Evolutionary conservation across 2,888 invertebrate genomes (phyloP).

Genomic region (Nomada fabriciana): DNA sequence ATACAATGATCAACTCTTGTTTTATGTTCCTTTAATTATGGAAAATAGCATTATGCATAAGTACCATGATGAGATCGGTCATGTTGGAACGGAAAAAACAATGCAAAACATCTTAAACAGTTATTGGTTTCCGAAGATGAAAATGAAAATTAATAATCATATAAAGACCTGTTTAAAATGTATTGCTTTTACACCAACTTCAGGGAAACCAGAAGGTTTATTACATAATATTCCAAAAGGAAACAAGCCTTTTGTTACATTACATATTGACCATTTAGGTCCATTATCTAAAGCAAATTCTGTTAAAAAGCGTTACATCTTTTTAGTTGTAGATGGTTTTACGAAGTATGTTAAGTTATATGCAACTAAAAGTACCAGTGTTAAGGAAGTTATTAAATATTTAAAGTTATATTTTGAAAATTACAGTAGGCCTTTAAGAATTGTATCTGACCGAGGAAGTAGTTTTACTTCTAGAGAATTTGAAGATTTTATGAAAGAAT

Average conservation of each 20-base stretch:
- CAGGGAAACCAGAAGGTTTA: slow-evolving; percentile 1
- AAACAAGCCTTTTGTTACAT: slow-evolving; percentile 5
- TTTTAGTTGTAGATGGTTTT: slow-evolving; percentile 22
- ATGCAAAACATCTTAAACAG: too few species aligned
- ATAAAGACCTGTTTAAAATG: slow-evolving; percentile 27
- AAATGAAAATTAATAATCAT: too few species aligned
- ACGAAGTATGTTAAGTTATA: slow-evolving; percentile 34
- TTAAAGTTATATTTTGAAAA: slow-evolving; percentile 61
- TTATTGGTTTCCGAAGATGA: too few species aligned
- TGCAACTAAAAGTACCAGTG: slow-evolving; percentile 12
- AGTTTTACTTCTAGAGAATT: slow-evolving; percentile 72
- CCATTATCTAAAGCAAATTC: not conserved
- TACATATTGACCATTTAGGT: slow-evolving; percentile 34
- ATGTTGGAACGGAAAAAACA: slow-evolving; percentile 17
- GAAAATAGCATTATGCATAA: not conserved
- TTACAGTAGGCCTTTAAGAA: slow-evolving; percentile 61
- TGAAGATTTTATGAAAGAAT: slow-evolving; percentile 59
- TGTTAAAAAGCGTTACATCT: slow-evolving; percentile 1
- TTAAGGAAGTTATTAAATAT: slow-evolving; percentile 58
- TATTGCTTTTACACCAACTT: slow-evolving; percentile 14
- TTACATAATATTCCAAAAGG: slow-evolving; percentile 29
- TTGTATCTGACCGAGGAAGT: slow-evolving; percentile 73
- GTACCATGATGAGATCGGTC: slow-evolving; percentile 33
- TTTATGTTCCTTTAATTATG: slow-evolving; percentile 21
- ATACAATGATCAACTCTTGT: not conserved